Conservation (phyloP, 2,888 invertebrate genomes). For the Cotesia congregata region DNA sequence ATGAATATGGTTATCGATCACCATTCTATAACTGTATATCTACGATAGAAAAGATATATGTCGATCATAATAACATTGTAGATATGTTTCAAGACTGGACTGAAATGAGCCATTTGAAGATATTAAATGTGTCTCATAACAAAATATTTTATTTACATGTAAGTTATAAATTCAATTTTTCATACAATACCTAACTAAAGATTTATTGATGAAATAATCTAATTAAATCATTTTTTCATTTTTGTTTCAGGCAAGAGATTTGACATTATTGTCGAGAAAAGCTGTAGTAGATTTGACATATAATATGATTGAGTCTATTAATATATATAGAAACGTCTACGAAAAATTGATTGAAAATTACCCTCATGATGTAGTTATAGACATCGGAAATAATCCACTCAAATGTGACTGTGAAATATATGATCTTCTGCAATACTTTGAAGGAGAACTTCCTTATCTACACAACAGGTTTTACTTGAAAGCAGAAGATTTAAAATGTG, state of each 20-base stretch:
- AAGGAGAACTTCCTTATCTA: slow-evolving; percentile 65
- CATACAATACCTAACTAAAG: background rate
- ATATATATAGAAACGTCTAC: slow-evolving; percentile 65
- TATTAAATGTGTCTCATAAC: slow-evolving; percentile 79
- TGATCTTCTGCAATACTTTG: slow-evolving; percentile 73
- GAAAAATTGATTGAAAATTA: slow-evolving; percentile 43
- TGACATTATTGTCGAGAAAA: slow-evolving; percentile 60
- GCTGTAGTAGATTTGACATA: slow-evolving; percentile 72
- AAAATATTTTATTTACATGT: slow-evolving; percentile 74
- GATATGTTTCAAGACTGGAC: slow-evolving; percentile 78
- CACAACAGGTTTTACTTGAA: slow-evolving; percentile 62
- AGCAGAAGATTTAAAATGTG: slow-evolving; percentile 71
- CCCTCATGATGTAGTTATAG: slow-evolving; percentile 64
- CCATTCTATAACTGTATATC: slow-evolving; percentile 74
- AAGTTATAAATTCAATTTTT: slow-evolving; percentile 56
- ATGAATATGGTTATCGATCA: slow-evolving; percentile 68
- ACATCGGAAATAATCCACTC: slow-evolving; percentile 75
- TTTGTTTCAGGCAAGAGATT: slow-evolving; percentile 51
- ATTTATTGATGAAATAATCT: background rate
- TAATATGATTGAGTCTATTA: slow-evolving; percentile 73
- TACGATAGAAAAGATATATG: slow-evolving; percentile 74
- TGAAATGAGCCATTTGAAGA: slow-evolving; percentile 71
- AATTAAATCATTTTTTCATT: slow-evolving; percentile 22
- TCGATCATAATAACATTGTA: slow-evolving; percentile 77
- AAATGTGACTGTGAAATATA: slow-evolving; percentile 75